phyloP scores from a whole-genome alignment of 1,140 invertebrate species.

The Procambarus clarkii region DNA sequence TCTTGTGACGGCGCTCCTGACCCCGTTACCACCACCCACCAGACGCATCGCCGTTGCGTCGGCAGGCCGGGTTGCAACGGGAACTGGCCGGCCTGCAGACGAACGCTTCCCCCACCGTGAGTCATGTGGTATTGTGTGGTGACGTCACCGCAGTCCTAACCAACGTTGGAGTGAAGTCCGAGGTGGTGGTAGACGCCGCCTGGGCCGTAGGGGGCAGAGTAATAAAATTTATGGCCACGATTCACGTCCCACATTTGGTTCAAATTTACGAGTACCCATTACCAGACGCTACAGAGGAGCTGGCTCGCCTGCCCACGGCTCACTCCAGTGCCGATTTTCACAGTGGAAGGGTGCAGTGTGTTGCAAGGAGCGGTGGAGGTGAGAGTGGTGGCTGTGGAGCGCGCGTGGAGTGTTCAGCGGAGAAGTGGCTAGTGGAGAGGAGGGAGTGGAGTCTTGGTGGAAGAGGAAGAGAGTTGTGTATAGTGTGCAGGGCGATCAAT shows the following conservation, averaged over 20 bases:
- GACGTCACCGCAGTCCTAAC: constrained; percentile 28
- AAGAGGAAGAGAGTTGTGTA: constrained; percentile 54
- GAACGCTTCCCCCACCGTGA: constrained; percentile 48
- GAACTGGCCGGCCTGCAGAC: constrained; percentile 11
- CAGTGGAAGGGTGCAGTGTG: constrained; percentile 63
- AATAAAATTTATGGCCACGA: constrained; percentile 72
- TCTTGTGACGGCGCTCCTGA: constrained; percentile 9
- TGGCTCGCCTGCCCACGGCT: constrained; percentile 57
- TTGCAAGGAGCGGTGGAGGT: constrained; percentile 57
- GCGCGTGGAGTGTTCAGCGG: neutral
- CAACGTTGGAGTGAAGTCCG: neutral
- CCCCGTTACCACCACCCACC: constrained; percentile 47
- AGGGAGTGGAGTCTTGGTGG: constrained; percentile 26
- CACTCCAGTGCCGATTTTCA: constrained; percentile 69
- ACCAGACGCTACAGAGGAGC: constrained; percentile 65
- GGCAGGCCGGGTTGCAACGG: constrained; percentile 41
- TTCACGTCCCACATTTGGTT: constrained; percentile 72
- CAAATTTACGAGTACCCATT: constrained; percentile 72
- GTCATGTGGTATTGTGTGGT: constrained; percentile 35
- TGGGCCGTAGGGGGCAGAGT: constrained; percentile 68
- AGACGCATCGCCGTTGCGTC: neutral
- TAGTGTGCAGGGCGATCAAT: constrained; percentile 60
- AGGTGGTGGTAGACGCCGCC: constrained; percentile 13
- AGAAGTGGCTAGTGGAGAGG: too few relatives aligned
- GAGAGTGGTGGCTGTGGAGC: constrained; percentile 25